Percentiles rank a stretch among this genome's conserved stretches.
Conservation (phyloP, 2,797 vertebrate species). For the Xenentodon cancila region DNA sequence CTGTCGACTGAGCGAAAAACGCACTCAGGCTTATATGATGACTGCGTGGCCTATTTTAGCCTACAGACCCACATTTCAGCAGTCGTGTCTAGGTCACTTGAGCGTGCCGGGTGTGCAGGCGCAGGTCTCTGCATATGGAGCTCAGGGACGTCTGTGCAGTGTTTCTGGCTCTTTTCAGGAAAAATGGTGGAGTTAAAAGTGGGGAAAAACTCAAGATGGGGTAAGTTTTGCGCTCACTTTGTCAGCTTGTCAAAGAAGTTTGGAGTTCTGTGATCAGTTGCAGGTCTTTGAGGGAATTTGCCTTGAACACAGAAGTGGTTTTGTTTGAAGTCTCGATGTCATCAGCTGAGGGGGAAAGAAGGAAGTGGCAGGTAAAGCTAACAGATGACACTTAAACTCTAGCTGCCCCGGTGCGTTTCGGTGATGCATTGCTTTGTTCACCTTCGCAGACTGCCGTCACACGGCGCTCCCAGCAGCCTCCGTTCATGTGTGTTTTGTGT, state of each 20-base stretch:
- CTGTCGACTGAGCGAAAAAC: conserved; percentile 49
- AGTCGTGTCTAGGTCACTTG: conserved; percentile 42
- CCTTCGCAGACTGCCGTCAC: no score
- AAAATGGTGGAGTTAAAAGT: conserved; percentile 6
- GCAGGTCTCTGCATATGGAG: conserved; percentile 52
- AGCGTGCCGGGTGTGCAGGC: conserved; percentile 4
- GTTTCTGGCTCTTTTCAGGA: conserved; percentile 56
- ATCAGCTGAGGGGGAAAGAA: conserved; percentile 18
- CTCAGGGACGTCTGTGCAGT: conserved; percentile 51
- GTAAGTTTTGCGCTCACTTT: conserved; percentile 47
- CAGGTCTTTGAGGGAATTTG: conserved; percentile 45
- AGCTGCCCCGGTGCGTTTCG: conserved; percentile 12
- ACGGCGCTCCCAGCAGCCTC: no score
- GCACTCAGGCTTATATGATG: conserved; percentile 69
- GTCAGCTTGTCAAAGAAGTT: conserved; percentile 21
- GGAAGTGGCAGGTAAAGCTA: not conserved
- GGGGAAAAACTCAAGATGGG: conserved; percentile 55
- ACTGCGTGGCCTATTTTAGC: conserved; percentile 69
- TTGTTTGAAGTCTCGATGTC: conserved; percentile 40
- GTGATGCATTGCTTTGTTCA: conserved; percentile 35
- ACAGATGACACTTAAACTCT: conserved; percentile 21
- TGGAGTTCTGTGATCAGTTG: conserved; percentile 41
- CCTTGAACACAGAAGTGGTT: conserved; percentile 24
- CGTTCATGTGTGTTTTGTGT: not conserved
- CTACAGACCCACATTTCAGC: conserved; percentile 63